A percentile compares a stretch with the other conserved stretches of the same genome.
Conservation (phyloP, 2,797 vertebrate genomes). For the Channallabes apus region DNA sequence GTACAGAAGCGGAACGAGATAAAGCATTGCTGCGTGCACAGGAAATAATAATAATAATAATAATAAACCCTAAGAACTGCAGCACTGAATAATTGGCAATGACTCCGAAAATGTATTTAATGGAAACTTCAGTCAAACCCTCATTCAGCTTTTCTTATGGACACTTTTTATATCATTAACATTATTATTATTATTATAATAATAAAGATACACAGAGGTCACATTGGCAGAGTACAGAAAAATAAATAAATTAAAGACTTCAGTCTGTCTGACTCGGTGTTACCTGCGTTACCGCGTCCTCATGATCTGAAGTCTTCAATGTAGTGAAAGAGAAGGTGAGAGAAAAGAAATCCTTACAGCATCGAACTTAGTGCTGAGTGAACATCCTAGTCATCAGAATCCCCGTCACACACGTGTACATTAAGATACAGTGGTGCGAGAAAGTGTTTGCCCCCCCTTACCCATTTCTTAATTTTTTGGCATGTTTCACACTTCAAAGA, state of each 20-base stretch:
- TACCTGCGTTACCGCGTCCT: constrained; percentile 52
- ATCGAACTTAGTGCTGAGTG: constrained; percentile 49
- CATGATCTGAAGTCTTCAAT: constrained; percentile 49
- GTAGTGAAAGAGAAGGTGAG: constrained; percentile 12
- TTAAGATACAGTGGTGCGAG: no score
- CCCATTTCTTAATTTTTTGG: no score
- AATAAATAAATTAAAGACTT: constrained; percentile 39
- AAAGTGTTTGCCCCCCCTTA: no score
- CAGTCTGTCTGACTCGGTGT: constrained; percentile 40
- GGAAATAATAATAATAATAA: constrained; percentile 36
- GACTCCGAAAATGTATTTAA: constrained; percentile 25
- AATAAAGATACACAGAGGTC: background rate
- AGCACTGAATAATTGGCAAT: constrained; percentile 50
- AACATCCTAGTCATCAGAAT: constrained; percentile 2
- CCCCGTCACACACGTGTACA: background rate
- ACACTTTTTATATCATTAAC: constrained; percentile 29
- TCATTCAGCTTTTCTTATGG: constrained; percentile 58
- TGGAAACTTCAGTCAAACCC: constrained; percentile 51
- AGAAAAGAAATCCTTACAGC: constrained; percentile 16
- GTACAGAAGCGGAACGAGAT: background rate
- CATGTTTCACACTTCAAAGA: no score
- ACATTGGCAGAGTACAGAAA: constrained; percentile 16
- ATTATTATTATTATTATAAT: no score
- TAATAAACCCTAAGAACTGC: constrained; percentile 47
- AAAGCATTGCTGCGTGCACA: constrained; percentile 53